These are phyloP conservation scores for Acrobasis consociella DNA, from an alignment of 2,888 invertebrate genomes.

Conservation along the genomic window DNA sequence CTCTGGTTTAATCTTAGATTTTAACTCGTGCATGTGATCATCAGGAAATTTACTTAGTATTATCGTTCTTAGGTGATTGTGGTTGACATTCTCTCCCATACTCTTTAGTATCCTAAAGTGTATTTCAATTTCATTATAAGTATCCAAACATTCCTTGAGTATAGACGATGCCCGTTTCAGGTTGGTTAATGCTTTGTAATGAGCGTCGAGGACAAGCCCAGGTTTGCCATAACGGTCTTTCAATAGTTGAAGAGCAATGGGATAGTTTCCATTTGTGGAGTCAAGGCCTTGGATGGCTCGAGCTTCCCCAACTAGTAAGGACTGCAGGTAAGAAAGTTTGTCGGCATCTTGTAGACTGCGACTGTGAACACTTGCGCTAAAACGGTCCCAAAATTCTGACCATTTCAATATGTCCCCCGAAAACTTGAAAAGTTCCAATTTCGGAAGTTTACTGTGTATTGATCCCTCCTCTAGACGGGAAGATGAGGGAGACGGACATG, in stretches of 20 bases:
- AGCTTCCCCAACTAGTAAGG: slow-evolving; percentile 30
- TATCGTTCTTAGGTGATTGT: slow-evolving; percentile 29
- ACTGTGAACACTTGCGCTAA: slow-evolving; percentile 32
- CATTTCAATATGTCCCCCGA: slow-evolving; percentile 28
- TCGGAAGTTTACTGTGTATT: too few relatives aligned
- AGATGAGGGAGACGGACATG: too few relatives aligned
- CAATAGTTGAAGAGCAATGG: slow-evolving; percentile 19
- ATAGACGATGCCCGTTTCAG: slow-evolving; percentile 25
- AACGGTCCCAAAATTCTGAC: slow-evolving; percentile 38
- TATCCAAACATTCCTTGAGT: slow-evolving; percentile 22
- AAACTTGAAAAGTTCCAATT: too few relatives aligned
- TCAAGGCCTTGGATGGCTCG: slow-evolving; percentile 32
- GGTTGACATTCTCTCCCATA: slow-evolving; percentile 36
- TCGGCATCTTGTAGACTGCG: too few relatives aligned
- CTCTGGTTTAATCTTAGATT: slow-evolving; percentile 1
- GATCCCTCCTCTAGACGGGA: too few relatives aligned
- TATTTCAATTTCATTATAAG: slow-evolving; percentile 34
- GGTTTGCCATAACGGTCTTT: slow-evolving; percentile 24
- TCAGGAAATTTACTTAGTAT: slow-evolving; percentile 26
- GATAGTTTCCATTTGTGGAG: slow-evolving; percentile 33
- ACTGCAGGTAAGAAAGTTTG: slow-evolving; percentile 35
- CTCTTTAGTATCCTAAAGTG: slow-evolving; percentile 35
- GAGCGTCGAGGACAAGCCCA: too few relatives aligned
- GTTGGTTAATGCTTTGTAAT: slow-evolving; percentile 31
- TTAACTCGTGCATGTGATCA: slow-evolving; percentile 14